phyloP scores from a whole-genome alignment of 2,888 invertebrate species.

The Zelleria hepariella region DNA sequence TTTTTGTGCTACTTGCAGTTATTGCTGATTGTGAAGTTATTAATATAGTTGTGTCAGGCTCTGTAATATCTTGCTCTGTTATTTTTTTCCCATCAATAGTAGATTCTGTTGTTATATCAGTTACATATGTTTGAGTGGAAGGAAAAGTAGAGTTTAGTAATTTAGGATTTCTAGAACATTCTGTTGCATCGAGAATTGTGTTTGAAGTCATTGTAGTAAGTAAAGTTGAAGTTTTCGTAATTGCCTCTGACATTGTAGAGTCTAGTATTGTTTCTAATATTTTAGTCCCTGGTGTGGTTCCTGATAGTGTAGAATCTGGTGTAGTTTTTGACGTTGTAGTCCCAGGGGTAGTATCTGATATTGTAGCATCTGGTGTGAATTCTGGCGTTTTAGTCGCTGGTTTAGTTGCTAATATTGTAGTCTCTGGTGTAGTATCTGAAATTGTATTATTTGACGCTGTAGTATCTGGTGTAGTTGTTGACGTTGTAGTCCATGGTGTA shows the following conservation, averaged over 20 bases:
- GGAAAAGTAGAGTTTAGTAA: background rate
- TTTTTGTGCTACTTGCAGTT: background rate
- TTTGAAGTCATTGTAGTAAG: slow-evolving; percentile 5
- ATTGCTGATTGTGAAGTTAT: background rate
- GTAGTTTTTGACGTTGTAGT: slow-evolving; percentile 10
- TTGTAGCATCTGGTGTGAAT: background rate
- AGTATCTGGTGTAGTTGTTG: slow-evolving; percentile 7
- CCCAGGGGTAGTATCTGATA: background rate
- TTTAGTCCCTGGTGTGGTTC: slow-evolving; percentile 2
- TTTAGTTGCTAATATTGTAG: too few species aligned
- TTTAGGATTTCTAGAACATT: background rate
- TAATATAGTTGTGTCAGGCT: background rate
- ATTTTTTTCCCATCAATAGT: background rate
- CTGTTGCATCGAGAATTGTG: background rate
- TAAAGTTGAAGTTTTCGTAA: too few species aligned
- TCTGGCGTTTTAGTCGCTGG: too few species aligned
- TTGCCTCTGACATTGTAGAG: too few species aligned
- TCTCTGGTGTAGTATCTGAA: slow-evolving; percentile 4
- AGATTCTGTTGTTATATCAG: background rate
- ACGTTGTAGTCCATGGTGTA: slow-evolving; percentile 9
- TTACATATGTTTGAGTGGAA: background rate
- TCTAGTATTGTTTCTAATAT: too few species aligned
- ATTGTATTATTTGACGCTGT: too few species aligned
- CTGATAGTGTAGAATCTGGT: slow-evolving; percentile 6
- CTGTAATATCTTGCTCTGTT: background rate